These are phyloP conservation scores for Pristionchus fissidentatus DNA, from an alignment of 2,888 invertebrate genomes.

Conservation along the genomic window DNA sequence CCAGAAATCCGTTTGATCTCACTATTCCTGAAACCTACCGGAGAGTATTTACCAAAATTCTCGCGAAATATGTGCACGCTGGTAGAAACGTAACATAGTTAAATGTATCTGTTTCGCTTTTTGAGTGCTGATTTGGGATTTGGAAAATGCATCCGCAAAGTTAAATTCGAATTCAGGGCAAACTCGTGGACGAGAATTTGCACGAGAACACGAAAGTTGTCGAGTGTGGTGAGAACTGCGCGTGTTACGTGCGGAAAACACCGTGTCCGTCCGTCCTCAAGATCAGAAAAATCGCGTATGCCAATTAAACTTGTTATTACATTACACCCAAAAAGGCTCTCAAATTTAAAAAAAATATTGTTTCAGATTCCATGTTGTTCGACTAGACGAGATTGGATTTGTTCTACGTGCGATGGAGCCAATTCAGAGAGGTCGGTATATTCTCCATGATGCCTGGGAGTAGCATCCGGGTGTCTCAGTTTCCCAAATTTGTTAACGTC, in stretches of 20 bases:
- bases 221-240: not conserved
- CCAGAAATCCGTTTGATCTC: too few species aligned
- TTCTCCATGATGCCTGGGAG: not conserved
- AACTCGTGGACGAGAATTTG: not conserved
- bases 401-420: not conserved
- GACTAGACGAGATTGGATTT: not conserved
- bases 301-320: too few species aligned
- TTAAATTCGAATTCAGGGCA: not conserved
- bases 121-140: not conserved
- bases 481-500: too few species aligned
- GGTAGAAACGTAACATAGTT: too few species aligned
- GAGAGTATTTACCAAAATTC: too few species aligned
- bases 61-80: too few species aligned
- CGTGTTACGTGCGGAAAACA: not conserved
- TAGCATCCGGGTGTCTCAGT: too few species aligned
- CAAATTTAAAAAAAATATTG: too few species aligned
- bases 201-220: not conserved
- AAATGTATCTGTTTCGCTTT: too few species aligned
- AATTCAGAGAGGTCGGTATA: not conserved
- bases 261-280: not conserved
- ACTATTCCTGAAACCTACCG: too few species aligned
- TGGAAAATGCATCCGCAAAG: not conserved
- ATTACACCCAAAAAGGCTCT: too few species aligned
- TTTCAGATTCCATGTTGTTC: not conserved
- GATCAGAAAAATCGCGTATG: not conserved